Base-by-base conservation (phyloP, 2,888 invertebrate genomes). In the Dicyrtomina minuta region DNA sequence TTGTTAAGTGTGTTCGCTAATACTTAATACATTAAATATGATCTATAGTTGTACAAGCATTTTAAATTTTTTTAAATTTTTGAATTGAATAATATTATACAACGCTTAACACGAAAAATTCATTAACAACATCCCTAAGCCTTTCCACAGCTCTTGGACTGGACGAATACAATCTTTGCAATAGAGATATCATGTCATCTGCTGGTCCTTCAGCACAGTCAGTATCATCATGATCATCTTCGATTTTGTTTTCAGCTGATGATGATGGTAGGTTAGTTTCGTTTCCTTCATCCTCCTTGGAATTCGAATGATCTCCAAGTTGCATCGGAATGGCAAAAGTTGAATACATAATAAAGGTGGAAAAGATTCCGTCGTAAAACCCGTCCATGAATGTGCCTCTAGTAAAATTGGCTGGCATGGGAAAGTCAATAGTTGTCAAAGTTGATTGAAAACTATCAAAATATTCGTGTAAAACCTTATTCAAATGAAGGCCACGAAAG, bases 291-390 rank as follows among this genome's bases (percentile, higher is more conserved):
- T 13, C 41, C 41, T 39, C 39, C 15, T 13, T 12, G 17, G 39
- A 8, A 26, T n/a, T 13, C 39, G 15, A 12, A 8, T 22, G 59
- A 13, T 26, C 46, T 46, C 65, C 75, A 24, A 75, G 49, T 49
- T 76, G 76, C 15, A 76, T 58, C 1, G 75, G 74, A 46, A 76
- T 70, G 5, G 76, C 75, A 65, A 75, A 76, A 17, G 64, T 24
- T 72, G 72, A 70, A 64, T 70, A 74, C n/a, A n/a, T n/a, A 5
- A 68, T 17, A 33, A 66, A 76, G 1, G 58, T 59, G 13, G 70
- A 8, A 0, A 73, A 56, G 5, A 70, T 20, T 15, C 41, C 41
- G n/a, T 66, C 62, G 39, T 71, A 27, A 44, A 75, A 74, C 4
- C 24, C 43, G 39, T 74, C 73, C 2, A 74, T 55, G 27, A 76